Base-by-base conservation (phyloP, 2,797 vertebrate genomes). In the Myotis findleyi region DNA sequence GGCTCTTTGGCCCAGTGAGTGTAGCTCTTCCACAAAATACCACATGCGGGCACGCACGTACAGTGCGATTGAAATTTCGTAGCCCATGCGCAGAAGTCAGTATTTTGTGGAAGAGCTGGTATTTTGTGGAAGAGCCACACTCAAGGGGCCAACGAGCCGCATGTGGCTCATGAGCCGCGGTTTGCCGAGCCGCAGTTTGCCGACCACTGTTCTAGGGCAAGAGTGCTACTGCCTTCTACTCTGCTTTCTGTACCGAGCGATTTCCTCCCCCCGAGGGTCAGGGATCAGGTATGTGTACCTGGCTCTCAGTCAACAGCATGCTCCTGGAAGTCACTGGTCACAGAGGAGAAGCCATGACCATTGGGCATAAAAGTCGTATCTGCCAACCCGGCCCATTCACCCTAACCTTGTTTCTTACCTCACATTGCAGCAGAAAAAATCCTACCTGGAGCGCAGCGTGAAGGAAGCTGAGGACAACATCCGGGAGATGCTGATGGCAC, bases 401-500 rank as follows among this genome's bases (percentile, higher is more conserved):
- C 51, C 75, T 97, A 73, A 97, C 66, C 30, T 27, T 82, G 57
- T 12, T 91, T 75, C 71, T 6, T 76, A 91, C 96, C 82, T 84
- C 96, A 44, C 76, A 87, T 96, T 98, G 51, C 98, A 99, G 99
- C 99, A 99, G 98, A 99, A 99, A 98, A 99, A 99, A 96, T 98
- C 99, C 0, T 99, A 99, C 97, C 98, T 99, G 97, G 99, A 99
- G 95, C 99, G 99, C 96, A 99, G 99, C 0, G 99, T 99, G 87
- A 99, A 99, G 96, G 99, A 99, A 79, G 99, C 99, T 0, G 99
- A 99, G 87, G 99, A 99, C 97, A 99, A 99, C 96, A 99, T 99
- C 97, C 98, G 99, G 97, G 99, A 99, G 97, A 99, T 99, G 99
- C 98, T 99, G 92, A 98, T 99, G 99, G 99, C 99, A 41, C 98